Conservation (phyloP, 2,113 vertebrate species). For the Montifringilla adamsi region DNA sequence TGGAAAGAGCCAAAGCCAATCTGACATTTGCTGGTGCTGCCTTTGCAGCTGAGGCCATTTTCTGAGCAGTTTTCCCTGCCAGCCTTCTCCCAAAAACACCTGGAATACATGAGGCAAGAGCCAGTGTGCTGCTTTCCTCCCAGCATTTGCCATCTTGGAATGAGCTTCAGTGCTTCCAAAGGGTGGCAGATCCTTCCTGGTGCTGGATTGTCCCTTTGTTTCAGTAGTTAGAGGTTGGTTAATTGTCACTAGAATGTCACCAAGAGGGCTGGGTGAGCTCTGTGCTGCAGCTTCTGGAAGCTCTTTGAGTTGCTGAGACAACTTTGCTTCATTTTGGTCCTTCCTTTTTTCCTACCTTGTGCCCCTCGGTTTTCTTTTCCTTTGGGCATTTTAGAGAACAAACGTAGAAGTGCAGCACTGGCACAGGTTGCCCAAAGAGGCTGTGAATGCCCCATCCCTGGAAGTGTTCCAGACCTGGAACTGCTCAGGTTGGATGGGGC, state of each 20-base stretch:
- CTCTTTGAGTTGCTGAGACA: neutral
- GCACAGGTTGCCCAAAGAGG: neutral
- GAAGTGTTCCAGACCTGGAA: neutral
- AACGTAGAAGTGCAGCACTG: neutral
- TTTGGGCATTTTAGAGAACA: neutral
- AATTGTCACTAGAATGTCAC: neutral
- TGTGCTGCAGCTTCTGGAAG: neutral
- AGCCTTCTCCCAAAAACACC: neutral
- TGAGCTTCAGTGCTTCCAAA: neutral
- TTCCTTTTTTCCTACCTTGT: neutral
- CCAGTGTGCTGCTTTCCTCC: neutral
- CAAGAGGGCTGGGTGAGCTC: neutral
- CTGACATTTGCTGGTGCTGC: neutral
- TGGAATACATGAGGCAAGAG: neutral
- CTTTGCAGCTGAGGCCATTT: neutral
- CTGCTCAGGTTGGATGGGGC: neutral
- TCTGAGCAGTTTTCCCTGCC: neutral
- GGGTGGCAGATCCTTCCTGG: neutral
- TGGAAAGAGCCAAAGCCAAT: neutral
- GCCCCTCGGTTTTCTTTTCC: neutral
- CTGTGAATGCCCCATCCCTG: neutral
- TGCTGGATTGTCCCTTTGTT: neutral
- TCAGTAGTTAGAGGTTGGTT: neutral
- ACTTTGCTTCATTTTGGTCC: neutral
- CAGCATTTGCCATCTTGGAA: neutral